Percentiles rank a stretch among this genome's conserved stretches.
These are phyloP conservation scores for Rhingia rostrata DNA, from an alignment of 2,888 invertebrate species.

Conservation along the genomic window DNA sequence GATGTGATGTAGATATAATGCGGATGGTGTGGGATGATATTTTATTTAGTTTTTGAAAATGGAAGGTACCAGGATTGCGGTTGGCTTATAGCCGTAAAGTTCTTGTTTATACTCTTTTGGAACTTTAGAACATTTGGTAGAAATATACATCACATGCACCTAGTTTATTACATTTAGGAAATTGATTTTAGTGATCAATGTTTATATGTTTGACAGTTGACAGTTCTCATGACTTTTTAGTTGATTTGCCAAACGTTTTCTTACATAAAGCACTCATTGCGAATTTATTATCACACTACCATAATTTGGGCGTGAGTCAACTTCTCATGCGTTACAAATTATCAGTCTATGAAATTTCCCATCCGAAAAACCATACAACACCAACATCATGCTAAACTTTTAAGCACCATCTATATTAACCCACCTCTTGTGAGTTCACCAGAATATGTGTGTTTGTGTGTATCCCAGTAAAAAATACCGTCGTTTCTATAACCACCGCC, in stretches of 20 bases:
- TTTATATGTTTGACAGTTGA: too few relatives aligned
- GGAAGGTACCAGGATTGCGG: too few relatives aligned
- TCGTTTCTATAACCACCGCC: conserved; percentile 25
- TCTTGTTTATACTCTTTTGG: too few relatives aligned
- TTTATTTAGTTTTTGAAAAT: conserved; percentile 1
- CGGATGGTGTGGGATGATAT: neutral
- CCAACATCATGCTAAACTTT: conserved; percentile 33
- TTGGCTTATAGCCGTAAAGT: too few relatives aligned
- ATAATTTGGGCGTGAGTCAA: neutral
- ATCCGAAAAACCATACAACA: conserved; percentile 33
- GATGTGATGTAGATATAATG: neutral
- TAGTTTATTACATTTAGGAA: too few relatives aligned
- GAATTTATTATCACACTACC: neutral
- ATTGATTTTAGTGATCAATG: too few relatives aligned
- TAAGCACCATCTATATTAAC: conserved; percentile 22
- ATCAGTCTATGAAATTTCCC: conserved; percentile 27
- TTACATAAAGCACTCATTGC: too few relatives aligned
- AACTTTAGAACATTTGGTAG: too few relatives aligned
- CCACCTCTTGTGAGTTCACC: neutral
- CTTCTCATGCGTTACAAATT: conserved; percentile 1
- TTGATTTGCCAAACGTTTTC: too few relatives aligned
- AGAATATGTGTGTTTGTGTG: neutral
- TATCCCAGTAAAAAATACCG: conserved; percentile 3
- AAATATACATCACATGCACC: too few relatives aligned
- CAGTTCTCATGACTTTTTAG: too few relatives aligned